Base-by-base conservation (phyloP, 2,113 vertebrate species). In the Henicopernis longicauda region DNA sequence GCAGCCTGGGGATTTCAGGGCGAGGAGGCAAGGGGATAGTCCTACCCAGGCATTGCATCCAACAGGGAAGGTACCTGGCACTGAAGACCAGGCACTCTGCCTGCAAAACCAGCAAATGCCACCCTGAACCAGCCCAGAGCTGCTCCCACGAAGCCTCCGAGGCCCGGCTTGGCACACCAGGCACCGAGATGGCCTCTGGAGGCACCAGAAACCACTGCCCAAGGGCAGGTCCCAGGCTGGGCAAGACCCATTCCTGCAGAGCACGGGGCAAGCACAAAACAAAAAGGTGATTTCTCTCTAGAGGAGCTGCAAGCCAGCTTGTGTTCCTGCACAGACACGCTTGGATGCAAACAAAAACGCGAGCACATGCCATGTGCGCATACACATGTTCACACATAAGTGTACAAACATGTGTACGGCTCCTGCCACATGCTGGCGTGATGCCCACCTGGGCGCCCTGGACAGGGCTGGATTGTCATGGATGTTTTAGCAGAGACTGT, bases 1-100 rank as follows among this genome's bases (percentile, higher is more conserved):
- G 57, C 95, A 95, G 96, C 97, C 97, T 74, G 71, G 72, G 96
- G 95, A 95, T 90, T 95, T 70, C 66, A 97, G 97, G 98, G 98
- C 74, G 94, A 98, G 98, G 98, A 98, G 98, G 97, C 98, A 96
- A 98, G 98, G 98, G 97, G 97, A 98, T 93, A 96, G 55, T 62
- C 5, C 59, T 87, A 69, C 54, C 54, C 71, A 44, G 58, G 90
- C 79, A 74, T 42, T 5, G 4, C 15, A 58, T 77, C 83, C 86
- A 78, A 45, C 45, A 55, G 31, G 89, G 78, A 82, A 94, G 22
- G 70, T 45, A 40, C 47, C 63, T 74, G 88, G 82, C 67, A 65
- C 63, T 40, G 34, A 76, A 16, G 49, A 57, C 47, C 49, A 74
- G 69, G 63, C 10, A 1, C 71, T 82, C 27, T 69, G 66, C 76